Evolutionary conservation across 2,113 vertebrate genomes (phyloP).

Genomic region (Stictonetta naevosa): DNA sequence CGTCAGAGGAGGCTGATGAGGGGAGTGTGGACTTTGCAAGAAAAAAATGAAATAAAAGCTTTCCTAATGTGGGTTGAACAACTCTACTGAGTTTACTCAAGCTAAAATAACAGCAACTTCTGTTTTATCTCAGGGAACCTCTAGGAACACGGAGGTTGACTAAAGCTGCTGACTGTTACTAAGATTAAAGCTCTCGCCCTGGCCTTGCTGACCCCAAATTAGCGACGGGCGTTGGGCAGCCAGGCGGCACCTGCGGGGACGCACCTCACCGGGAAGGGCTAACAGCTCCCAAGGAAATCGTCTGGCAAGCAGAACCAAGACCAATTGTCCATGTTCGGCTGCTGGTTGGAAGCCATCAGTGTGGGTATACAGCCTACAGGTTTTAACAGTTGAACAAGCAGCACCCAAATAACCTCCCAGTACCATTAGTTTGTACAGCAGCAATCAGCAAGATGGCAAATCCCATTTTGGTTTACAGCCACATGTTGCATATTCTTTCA

Average conservation of each 20-base stretch:
- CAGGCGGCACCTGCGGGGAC: neutral
- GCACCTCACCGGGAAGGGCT: neutral
- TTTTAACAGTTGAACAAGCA: neutral
- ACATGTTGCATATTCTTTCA: neutral
- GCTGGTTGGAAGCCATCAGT: neutral
- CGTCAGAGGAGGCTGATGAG: neutral
- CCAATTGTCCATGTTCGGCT: fast-evolving
- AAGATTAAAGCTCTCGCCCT: neutral
- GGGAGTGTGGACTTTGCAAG: neutral
- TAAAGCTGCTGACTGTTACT: neutral
- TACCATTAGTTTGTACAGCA: neutral
- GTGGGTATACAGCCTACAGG: fast-evolving
- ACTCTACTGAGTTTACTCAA: neutral
- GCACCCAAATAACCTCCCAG: neutral
- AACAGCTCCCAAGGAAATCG: neutral
- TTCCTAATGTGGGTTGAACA: neutral
- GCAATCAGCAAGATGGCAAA: fast-evolving
- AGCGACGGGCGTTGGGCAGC: fast-evolving
- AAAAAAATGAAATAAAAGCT: neutral
- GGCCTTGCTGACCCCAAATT: neutral
- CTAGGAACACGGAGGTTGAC: neutral
- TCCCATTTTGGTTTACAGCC: fast-evolving
- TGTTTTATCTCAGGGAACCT: neutral
- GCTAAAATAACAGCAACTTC: neutral
- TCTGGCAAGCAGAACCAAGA: neutral